Conservation (phyloP, 2,888 invertebrate genomes). For the Euclidia mi region DNA sequence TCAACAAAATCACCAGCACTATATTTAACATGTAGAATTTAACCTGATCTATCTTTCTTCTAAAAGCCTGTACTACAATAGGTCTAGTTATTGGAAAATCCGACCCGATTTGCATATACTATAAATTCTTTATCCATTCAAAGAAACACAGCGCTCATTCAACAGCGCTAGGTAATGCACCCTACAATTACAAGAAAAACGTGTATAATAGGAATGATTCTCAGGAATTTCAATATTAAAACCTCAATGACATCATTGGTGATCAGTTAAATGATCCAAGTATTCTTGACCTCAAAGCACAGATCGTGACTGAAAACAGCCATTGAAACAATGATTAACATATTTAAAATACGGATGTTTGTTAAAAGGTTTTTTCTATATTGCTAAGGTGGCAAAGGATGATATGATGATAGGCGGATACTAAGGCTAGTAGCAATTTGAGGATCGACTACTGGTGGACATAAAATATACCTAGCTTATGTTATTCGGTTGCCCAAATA, state of each 20-base stretch:
- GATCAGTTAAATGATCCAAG: constrained; percentile 28
- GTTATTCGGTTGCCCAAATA: too few relatives aligned
- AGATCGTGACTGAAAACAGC: constrained; percentile 55
- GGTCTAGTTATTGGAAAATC: too few relatives aligned
- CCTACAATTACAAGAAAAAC: constrained; percentile 17
- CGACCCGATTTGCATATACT: too few relatives aligned
- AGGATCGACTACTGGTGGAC: too few relatives aligned
- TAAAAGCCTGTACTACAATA: too few relatives aligned
- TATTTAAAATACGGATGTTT: constrained; percentile 16
- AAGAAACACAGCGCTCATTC: neutral
- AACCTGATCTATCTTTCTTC: too few relatives aligned
- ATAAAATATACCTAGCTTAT: too few relatives aligned
- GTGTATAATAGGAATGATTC: constrained; percentile 24
- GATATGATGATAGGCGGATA: too few relatives aligned
- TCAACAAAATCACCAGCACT: too few relatives aligned
- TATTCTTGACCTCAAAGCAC: constrained; percentile 53
- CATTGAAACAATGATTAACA: constrained; percentile 29
- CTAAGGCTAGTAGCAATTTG: too few relatives aligned
- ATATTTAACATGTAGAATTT: too few relatives aligned
- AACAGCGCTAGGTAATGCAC: neutral
- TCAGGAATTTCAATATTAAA: constrained; percentile 29
- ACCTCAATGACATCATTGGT: constrained; percentile 43
- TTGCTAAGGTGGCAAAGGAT: neutral
- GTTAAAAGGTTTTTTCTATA: neutral
- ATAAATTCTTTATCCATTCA: too few relatives aligned